A percentile compares a stretch with the other conserved stretches of the same genome.
Conservation (phyloP, 2,797 vertebrate species). For the Pterois miles region DNA sequence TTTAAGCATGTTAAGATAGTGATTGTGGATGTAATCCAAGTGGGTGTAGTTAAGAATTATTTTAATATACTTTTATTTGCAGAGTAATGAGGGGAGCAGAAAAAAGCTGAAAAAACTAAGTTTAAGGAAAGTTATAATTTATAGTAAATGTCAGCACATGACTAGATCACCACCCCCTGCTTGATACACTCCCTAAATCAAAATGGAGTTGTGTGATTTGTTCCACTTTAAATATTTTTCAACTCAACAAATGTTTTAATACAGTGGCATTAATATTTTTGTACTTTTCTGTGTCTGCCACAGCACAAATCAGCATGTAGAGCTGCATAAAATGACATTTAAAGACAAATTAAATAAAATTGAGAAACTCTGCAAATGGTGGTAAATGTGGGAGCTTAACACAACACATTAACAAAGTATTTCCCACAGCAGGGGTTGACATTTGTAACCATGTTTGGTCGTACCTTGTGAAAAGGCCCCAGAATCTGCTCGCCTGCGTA, state of each 20-base stretch:
- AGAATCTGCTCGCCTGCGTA: conserved; percentile 94
- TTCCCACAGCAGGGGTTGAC: conserved; percentile 24
- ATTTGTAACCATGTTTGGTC: conserved; percentile 45
- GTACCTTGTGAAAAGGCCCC: conserved; percentile 99
- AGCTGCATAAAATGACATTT: conserved; percentile 2
- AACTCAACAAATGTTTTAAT: conserved; percentile 9
- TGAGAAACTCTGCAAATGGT: conserved; percentile 4
- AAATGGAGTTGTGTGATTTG: conserved; percentile 72
- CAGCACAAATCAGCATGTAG: background rate
- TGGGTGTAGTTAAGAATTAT: conserved; percentile 61
- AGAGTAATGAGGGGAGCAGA: conserved; percentile 17
- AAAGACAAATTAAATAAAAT: conserved; percentile 19
- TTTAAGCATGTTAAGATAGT: conserved; percentile 17
- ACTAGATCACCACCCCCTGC: conserved; percentile 27
- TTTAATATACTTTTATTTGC: conserved; percentile 44
- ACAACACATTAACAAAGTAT: conserved; percentile 36
- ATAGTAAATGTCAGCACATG: conserved; percentile 38
- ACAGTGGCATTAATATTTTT: background rate
- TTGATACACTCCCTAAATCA: conserved; percentile 65
- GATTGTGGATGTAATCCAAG: conserved; percentile 11
- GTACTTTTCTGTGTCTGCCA: background rate
- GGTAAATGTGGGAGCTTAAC: conserved; percentile 22
- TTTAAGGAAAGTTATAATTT: conserved; percentile 36
- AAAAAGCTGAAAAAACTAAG: conserved; percentile 20
- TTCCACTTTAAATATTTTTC: conserved; percentile 8